Base-by-base conservation (phyloP, 2,888 invertebrate genomes). In the Pollenia amentaria region DNA sequence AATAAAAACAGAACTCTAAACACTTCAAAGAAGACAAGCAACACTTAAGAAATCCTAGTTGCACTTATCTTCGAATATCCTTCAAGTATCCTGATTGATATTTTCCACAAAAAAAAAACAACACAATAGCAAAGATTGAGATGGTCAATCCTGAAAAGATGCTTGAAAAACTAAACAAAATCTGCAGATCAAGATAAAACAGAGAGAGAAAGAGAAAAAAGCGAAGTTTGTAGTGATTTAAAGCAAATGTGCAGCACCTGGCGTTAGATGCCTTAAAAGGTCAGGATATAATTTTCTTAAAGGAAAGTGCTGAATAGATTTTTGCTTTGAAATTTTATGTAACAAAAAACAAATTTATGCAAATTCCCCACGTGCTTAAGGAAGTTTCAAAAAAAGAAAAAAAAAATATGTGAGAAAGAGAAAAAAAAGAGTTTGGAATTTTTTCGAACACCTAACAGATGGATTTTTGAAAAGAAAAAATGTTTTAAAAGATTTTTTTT, bases 241-340 rank as follows among this genome's bases (percentile, higher is more conserved):
- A 29, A 67, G 29, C 11, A 77, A 73, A 81, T 86, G 82, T 76
- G 86, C 79, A 79, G 64, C 86, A 86, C 75, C 86, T 86, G 86
- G 86, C 44, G 14, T 57, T 53, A 38, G 14, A 79, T n/a, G 64
- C 64, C 44, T 86, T 75, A 60, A 72, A 11, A 40, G 29, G n/a
- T 3, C 2, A 11, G n/a, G 29, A 29, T 29, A 29, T 29, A 29
- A 40, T 40, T 70, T 53, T 18, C 72, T 84, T 78, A 1, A 75
- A 62, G 53, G n/a, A 79, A 75, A 77, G 16, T 69, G 18, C 48
- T 65, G 12, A 29, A 65, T 53, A 10, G 18, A 10, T 53, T 18
- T 12, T 7, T 2, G 6, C 55, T 18, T 21, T 53, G 10, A 53
- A 53, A 29, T 29, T 21, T 1, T 29, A 14, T 29, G 21, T 57